Base-by-base conservation (phyloP, 2,888 invertebrate genomes). In the Furcula furcula region DNA sequence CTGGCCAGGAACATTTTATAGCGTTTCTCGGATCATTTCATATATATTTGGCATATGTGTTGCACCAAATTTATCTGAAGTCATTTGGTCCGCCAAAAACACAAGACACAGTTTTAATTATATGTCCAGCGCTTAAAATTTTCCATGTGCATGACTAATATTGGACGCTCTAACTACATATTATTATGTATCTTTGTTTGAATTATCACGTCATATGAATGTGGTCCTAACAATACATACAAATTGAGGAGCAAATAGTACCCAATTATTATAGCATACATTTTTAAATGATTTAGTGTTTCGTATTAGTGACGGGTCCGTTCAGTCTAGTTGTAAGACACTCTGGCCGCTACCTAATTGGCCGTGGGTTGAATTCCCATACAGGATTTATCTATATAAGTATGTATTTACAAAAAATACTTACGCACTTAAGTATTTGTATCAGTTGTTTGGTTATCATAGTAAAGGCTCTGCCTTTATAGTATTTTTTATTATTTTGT, bases 1-100 rank as follows among this genome's bases (percentile, higher is more conserved):
- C 55, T 50, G 54, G 54, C 55, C 59, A 55, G 31, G 33, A 40
- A 32, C 36, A 28, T 43, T 51, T 39, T 41, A 45, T 44, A 34
- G 32, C 36, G 34, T 42, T 47, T 38, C 38, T 34, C 38, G 36
- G 28, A 53, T 38, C 50, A 50, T 43, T 44, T 39, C 23, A 45
- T 59, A 43, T 36, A 40, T 47, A 53, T 55, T 54, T 39, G 54
- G 49, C 49, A 33, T 32, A 25, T 36, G 27, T 28, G 37, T 22
- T 34, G 13, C 28, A 18, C 32, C 26, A 23, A 14, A 16, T 29
- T 32, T 10, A 6, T 23, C 27, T 22, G 23, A 32, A 45, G 40
- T 37, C 12, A 29, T 29, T 25, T 36, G 36, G 43, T 34, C 34
- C 25, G 18, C 40, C 18, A 31, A 36, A 36, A 41, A 35, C 36